Evolutionary conservation across 2,888 invertebrate species (phyloP).

Genomic region (Epistrophe eligans): DNA sequence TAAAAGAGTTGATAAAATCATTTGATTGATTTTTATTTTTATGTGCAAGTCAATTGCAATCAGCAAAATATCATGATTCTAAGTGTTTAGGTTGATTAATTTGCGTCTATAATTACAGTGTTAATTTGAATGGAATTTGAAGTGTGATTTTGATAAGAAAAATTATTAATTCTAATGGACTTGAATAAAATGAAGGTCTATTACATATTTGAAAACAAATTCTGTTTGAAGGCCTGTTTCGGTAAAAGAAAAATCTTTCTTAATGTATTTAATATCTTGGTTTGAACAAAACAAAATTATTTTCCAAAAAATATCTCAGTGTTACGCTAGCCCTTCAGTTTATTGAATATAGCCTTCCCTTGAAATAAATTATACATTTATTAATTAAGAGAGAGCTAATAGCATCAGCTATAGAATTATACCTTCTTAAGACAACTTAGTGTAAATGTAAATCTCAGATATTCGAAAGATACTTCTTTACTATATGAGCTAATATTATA

Average conservation of each 20-base stretch:
- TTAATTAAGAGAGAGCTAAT: too few species aligned
- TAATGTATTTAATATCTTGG: background rate
- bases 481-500: too few species aligned
- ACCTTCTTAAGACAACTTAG: background rate
- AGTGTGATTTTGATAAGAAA: slow-evolving; percentile 31
- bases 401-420: background rate
- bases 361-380: background rate
- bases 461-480: too few species aligned
- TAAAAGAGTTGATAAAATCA: slow-evolving; percentile 51
- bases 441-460: too few species aligned
- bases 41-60: slow-evolving; percentile 40
- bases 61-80: background rate
- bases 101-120: background rate
- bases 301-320: background rate
- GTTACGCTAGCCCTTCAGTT: background rate
- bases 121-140: slow-evolving; percentile 18
- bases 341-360: background rate
- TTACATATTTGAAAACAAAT: background rate
- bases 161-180: slow-evolving; percentile 19
- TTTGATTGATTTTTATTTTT: slow-evolving; percentile 45
- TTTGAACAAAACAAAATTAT: background rate
- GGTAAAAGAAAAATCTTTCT: background rate
- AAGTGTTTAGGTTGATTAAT: slow-evolving; percentile 24
- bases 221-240: background rate
- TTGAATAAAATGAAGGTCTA: slow-evolving; percentile 4